Base-by-base conservation (phyloP, 2,888 invertebrate species). In the Podotricha telesiphe region DNA sequence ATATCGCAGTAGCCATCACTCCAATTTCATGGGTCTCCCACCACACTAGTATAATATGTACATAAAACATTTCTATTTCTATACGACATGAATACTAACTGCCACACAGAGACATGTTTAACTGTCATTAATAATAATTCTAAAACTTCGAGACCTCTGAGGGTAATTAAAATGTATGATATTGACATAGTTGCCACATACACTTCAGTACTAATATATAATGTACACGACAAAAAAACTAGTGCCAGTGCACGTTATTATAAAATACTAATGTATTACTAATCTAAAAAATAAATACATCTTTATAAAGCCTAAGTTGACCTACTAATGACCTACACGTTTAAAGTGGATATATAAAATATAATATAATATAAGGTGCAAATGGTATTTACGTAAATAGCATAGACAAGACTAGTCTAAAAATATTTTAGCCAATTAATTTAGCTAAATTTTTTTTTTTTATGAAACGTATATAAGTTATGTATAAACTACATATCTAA, bases 1-100 rank as follows among this genome's bases (percentile, higher is more conserved):
- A 68, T 72, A 72, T 72, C 70, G 70, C 72, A 70, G 66, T 17
- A 61, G 56, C n/a, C 47, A 71, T 72, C 72, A 72, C 61, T 61
- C 40, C 11, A 17, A 48, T 19, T 65, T 48, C 6, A 15, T 34
- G 20, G 6, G 22, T 22, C 17, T 42, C 45, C 13, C 50, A 4
- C 61, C 40, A 45, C 15, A 48, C 48, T 22, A 51, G 13, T 19
- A 62, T 6, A 28, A 28, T 4, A 51, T 1, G 5, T 47, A 48
- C 61, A 47, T 53, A 53, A 55, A 55, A 37, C 17, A 48, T 37
- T 20, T 48, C 28, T 40, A n/a, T n/a, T 11, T 10, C n/a, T 10
- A 10, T 4, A 10, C 1, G 8, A 17, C 2, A 1, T 8, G 47
- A 5, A 3, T 11, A 20, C 4, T 48, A 11, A 48, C 8, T 0